A percentile compares a stretch with the other conserved stretches of the same genome.
These are phyloP conservation scores for Sinotaia quadrata DNA, from an alignment of 2,888 invertebrate species.

Conservation along the genomic window DNA sequence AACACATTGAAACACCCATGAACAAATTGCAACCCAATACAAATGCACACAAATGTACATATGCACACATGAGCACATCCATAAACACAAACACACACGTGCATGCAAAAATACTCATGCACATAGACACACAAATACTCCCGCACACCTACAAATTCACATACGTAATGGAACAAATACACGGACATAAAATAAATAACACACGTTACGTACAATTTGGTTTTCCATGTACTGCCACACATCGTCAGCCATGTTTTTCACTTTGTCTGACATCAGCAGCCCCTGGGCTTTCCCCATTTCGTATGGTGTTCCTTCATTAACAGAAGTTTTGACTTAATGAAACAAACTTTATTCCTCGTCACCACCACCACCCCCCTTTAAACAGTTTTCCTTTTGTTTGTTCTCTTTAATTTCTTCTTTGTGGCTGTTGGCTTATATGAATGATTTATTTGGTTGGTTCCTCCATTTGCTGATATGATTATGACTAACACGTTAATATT, in stretches of 20 bases:
- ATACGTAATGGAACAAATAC: not conserved
- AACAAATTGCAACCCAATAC: no score
- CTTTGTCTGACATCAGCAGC: constrained; percentile 38
- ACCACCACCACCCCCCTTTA: no score
- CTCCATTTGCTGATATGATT: no score
- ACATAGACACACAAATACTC: not conserved
- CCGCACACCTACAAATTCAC: not conserved
- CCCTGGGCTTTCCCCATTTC: constrained; percentile 59
- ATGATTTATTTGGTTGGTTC: no score
- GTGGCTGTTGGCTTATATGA: no score
- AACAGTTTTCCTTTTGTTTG: no score
- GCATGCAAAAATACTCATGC: not conserved
- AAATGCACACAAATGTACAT: no score
- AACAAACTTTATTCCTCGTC: no score
- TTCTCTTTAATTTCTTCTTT: no score
- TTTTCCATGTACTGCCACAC: constrained; percentile 54
- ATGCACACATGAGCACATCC: constrained; percentile 5
- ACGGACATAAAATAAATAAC: not conserved
- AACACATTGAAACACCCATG: no score
- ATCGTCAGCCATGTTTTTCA: constrained; percentile 42
- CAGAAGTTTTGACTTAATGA: not conserved
- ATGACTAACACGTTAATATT: no score
- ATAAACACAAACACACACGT: not conserved
- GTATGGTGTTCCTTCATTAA: constrained; percentile 47
- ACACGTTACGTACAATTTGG: constrained; percentile 50